Percentiles rank a stretch among this genome's conserved stretches.
Conservation (phyloP, 2,888 invertebrate genomes). For the Acleris holmiana region DNA sequence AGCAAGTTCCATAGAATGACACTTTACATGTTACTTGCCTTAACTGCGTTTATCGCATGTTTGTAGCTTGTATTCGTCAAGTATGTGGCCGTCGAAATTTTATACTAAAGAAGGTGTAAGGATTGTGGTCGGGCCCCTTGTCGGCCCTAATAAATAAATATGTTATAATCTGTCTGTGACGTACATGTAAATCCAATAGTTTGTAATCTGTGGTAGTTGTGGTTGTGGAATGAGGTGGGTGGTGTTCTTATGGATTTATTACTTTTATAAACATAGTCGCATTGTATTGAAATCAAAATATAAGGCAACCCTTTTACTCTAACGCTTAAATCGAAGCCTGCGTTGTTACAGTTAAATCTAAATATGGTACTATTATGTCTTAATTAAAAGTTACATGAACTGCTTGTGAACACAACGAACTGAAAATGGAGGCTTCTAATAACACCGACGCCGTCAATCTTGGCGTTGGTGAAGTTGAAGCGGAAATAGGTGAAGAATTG, state of each 20-base stretch:
- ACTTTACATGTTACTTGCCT: no score
- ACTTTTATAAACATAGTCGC: constrained; percentile 24
- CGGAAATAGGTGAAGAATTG: constrained; percentile 91
- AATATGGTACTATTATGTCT: constrained; percentile 15
- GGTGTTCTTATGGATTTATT: constrained; percentile 36
- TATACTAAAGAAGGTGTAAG: no score
- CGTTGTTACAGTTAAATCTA: background rate
- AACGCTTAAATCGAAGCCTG: background rate
- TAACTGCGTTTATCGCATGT: no score
- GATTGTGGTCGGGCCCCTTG: no score
- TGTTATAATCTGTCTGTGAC: no score
- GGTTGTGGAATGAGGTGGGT: constrained; percentile 2
- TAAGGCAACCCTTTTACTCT: background rate
- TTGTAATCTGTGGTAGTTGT: background rate
- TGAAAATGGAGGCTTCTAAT: constrained; percentile 80
- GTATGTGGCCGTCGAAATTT: no score
- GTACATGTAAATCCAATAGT: background rate
- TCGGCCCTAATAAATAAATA: no score
- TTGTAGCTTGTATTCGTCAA: no score
- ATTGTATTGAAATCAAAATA: constrained; percentile 13
- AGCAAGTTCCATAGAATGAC: no score
- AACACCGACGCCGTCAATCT: constrained; percentile 86
- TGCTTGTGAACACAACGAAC: constrained; percentile 39
- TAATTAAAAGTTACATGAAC: constrained; percentile 29
- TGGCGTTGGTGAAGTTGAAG: constrained; percentile 87